Conservation (phyloP, 2,888 invertebrate genomes). For the Drosophila mulleri region DNA sequence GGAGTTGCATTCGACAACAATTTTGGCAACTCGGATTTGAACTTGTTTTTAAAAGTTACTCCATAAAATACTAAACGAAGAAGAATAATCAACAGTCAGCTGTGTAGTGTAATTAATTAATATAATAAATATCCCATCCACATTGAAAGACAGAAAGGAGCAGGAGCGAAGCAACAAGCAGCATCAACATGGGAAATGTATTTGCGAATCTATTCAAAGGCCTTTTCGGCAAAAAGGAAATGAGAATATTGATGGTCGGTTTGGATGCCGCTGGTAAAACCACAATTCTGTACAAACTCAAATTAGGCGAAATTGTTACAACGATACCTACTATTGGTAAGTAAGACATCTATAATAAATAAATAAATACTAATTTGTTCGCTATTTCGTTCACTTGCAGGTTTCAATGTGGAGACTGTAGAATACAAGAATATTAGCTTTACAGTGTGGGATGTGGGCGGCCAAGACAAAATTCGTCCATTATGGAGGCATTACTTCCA, state of each 20-base stretch:
- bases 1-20: constrained; percentile 59
- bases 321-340: constrained; percentile 99
- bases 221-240: constrained; percentile 99
- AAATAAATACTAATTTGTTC: constrained; percentile 1
- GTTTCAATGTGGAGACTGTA: constrained; percentile 99
- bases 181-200: constrained; percentile 95
- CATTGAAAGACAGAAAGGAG: constrained; percentile 44
- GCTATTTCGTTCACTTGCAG: constrained; percentile 85
- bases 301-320: constrained; percentile 99
- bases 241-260: constrained; percentile 99
- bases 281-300: constrained; percentile 99
- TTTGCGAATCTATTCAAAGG: constrained; percentile 99
- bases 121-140: constrained; percentile 37
- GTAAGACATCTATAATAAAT: constrained; percentile 14
- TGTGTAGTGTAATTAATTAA: constrained; percentile 37
- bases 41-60: constrained; percentile 63
- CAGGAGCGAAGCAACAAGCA: constrained; percentile 29
- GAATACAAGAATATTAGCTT: constrained; percentile 99
- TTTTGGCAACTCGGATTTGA: constrained; percentile 76
- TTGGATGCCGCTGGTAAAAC: constrained; percentile 99
- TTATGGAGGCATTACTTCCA: constrained; percentile 99
- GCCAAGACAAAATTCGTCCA: constrained; percentile 99
- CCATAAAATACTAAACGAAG: constrained; percentile 18
- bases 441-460: constrained; percentile 99
- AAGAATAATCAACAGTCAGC: constrained; percentile 33